Conservation (phyloP, 1,140 invertebrate species). For the Drosophila punjabiensis region DNA sequence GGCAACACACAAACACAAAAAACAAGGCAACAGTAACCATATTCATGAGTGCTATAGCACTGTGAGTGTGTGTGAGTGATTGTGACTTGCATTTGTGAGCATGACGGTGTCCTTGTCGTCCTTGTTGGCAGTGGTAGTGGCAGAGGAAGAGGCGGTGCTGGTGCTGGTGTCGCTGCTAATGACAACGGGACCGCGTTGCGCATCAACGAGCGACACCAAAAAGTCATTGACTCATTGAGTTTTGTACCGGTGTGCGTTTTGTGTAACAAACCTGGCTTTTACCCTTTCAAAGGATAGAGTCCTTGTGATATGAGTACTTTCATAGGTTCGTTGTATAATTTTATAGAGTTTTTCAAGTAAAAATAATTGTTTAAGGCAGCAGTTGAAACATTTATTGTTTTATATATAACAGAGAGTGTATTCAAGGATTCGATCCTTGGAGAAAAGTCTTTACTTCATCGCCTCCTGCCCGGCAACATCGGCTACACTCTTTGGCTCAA, state of each 20-base stretch:
- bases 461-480: slow-evolving; percentile 10
- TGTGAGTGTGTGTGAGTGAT: slow-evolving; percentile 22
- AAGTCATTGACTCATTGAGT: slow-evolving; percentile 83
- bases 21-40: slow-evolving; percentile 53
- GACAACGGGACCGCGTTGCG: slow-evolving; percentile 76
- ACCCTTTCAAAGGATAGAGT: slow-evolving; percentile 4
- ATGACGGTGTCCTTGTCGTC: slow-evolving; percentile 28
- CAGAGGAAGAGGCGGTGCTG: slow-evolving; percentile 8
- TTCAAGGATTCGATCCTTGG: background rate
- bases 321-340: background rate
- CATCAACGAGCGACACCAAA: slow-evolving; percentile 81
- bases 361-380: background rate
- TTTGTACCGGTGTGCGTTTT: slow-evolving; percentile 36
- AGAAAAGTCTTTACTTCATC: background rate
- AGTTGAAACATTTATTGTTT: background rate
- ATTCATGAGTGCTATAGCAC: slow-evolving; percentile 26
- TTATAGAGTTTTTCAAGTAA: background rate
- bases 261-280: slow-evolving; percentile 22
- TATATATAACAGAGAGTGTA: background rate
- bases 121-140: slow-evolving; percentile 11
- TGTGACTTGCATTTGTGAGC: slow-evolving; percentile 37
- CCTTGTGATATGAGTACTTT: no score
- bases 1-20: slow-evolving; percentile 24
- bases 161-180: slow-evolving; percentile 77
- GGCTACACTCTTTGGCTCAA: slow-evolving; percentile 66